phyloP scores from a whole-genome alignment of 1,140 invertebrate species.

The Penaeus vannamei region DNA sequence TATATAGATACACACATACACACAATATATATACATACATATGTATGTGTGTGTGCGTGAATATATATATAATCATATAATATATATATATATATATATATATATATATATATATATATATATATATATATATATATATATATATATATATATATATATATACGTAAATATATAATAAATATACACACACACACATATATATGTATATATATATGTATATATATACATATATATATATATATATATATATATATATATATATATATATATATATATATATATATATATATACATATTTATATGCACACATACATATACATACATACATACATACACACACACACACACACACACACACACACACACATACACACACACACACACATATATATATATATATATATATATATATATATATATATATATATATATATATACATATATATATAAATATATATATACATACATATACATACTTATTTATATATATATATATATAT shows the following conservation, averaged over 20 bases:
- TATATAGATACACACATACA: constrained; percentile 12
- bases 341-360: not conserved
- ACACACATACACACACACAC: not conserved
- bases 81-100: not conserved
- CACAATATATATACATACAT: constrained; percentile 18
- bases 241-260: constrained; percentile 10
- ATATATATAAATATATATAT: constrained; percentile 7
- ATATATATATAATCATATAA: no score
- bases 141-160: constrained; percentile 7
- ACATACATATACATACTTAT: not conserved
- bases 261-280: constrained; percentile 9
- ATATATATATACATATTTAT: not conserved
- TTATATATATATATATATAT: no score
- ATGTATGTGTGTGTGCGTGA: not conserved
- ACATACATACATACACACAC: constrained; percentile 7
- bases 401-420: constrained; percentile 34
- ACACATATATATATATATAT: constrained; percentile 17
- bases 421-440: constrained; percentile 22
- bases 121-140: constrained; percentile 33
- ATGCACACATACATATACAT: not conserved
- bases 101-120: constrained; percentile 16
- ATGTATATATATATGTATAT: no score
- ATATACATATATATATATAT: no score
- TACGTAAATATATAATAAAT: not conserved
- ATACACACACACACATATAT: no score